Base-by-base conservation (phyloP, 2,113 vertebrate genomes). In the Paracanthobrama guichenoti region DNA sequence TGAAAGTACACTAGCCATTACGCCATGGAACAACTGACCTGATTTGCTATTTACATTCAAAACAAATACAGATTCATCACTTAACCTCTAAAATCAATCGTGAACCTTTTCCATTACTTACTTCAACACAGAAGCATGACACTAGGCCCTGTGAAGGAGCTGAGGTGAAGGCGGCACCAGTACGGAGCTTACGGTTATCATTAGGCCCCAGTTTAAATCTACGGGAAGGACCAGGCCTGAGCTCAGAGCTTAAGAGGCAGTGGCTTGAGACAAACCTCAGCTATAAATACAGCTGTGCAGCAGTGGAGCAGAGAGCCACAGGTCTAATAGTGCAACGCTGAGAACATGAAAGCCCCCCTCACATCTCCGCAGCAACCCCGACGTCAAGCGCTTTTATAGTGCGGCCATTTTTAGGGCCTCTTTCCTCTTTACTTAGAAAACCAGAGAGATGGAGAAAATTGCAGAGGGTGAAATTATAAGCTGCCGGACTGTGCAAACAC, bases 381-480 rank as follows among this genome's bases (percentile, higher is more conserved):
- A 48, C 35, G 67, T 83, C 83, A 86, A 79, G 62, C 72, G 14
- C 89, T 42, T 62, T 85, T 88, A 88, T 79, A 84, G 84, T 75
- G 81, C 86, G 59, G 64, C 50, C 57, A 80, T 88, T 87, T 89
- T 88, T 88, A 87, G 84, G 75, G 84, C 79, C 84, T 74, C 78
- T 50, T 82, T 73, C 83, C 83, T 81, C 88, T 90, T 92, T 90
- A 91, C 90, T 93, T 92, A 91, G 86, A 90, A 93, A 92, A 87
- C 80, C 81, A 90, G 90, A 86, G 83, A 82, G 86, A 89, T 88
- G 79, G 75, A 86, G 85, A 87, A 90, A 92, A 89, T 88, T 88
- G 88, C 79, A 84, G 78, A 92, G 91, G 91, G 88, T 72, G 87
- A 91, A 92, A 89, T 91, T 88, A 88, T 88, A 93, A 94, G 90